Base-by-base conservation (phyloP, 2,888 invertebrate species). In the Drosophila flavopinicola region DNA sequence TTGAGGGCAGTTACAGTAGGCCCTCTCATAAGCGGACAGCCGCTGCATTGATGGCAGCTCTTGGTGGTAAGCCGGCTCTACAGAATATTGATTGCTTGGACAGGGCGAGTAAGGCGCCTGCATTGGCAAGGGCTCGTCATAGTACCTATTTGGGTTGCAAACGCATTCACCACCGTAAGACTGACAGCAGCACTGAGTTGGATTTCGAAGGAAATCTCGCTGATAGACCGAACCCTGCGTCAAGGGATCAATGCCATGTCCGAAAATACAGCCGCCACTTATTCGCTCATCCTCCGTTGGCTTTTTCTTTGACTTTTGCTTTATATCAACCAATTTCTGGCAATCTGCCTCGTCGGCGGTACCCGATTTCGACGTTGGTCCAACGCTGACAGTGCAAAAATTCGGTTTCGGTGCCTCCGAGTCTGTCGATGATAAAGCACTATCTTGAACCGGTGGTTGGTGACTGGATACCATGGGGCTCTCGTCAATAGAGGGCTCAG, bases 201-300 rank as follows among this genome's bases (percentile, higher is more conserved):
- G 6, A 7, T 2, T 6, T 6, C 11, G 25, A 17, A 1, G 6
- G 17, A 32, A 74, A 15, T 70, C 54, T 4, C 5, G 11, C 10
- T 70, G 57, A 13, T 74, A 66, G 9, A 47, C 29, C 1, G 64
- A 33, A 24, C 5, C 3, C 1, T 37, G 6, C 0, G 9, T 1
- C 13, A n/a, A 10, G 4, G 20, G 20, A 3, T 2, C 0, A 1
- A 17, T 3, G 32, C 38, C 41, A 6, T 10, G 24, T 9, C 33
- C 48, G 6, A 11, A 41, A 15, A 10, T 30, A 6, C 41, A 47
- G 7, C 75, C 73, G 1, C 71, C 75, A 7, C 20, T 10, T 10
- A 48, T 27, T 0, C 70, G 70, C 0, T 4, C 1, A n/a, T 5
- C 5, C 1, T 6, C 5, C 6, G 11, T 23, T 5, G 24, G 1